These are phyloP conservation scores for Glaucopsyche alexis DNA, from an alignment of 2,888 invertebrate species.

Conservation along the genomic window DNA sequence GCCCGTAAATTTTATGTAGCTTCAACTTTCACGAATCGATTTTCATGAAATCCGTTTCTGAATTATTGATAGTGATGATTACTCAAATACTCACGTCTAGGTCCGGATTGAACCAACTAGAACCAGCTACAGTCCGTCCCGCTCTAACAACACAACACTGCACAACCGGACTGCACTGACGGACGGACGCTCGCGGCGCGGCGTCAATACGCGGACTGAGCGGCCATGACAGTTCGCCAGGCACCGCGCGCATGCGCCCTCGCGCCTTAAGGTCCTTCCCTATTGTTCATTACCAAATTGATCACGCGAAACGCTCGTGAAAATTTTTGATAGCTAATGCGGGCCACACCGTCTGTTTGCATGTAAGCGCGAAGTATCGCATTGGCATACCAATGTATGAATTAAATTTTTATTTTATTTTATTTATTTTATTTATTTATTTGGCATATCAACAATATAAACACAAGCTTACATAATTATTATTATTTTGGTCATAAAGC, in stretches of 20 bases:
- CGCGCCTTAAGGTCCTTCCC: slow-evolving; percentile 62
- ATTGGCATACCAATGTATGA: neutral
- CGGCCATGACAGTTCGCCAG: slow-evolving; percentile 70
- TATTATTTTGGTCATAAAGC: too few relatives aligned
- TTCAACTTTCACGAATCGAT: slow-evolving; percentile 24
- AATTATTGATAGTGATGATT: slow-evolving; percentile 33
- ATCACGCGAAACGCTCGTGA: slow-evolving; percentile 50
- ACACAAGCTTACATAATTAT: too few relatives aligned
- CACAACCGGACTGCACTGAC: slow-evolving; percentile 34
- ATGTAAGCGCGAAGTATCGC: neutral
- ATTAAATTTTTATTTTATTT: too few relatives aligned
- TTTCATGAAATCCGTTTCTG: neutral
- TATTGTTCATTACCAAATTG: slow-evolving; percentile 61
- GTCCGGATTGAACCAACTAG: slow-evolving; percentile 49
- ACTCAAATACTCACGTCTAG: slow-evolving; percentile 65
- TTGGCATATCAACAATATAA: too few relatives aligned
- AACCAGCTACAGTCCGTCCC: neutral
- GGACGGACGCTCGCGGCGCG: slow-evolving; percentile 52
- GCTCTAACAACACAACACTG: slow-evolving; percentile 39
- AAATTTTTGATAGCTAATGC: slow-evolving; percentile 50
- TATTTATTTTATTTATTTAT: too few relatives aligned
- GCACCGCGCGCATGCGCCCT: slow-evolving; percentile 64
- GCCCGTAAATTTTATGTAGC: slow-evolving; percentile 23
- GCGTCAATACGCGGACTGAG: slow-evolving; percentile 74
- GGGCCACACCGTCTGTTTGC: slow-evolving; percentile 19